phyloP scores from a whole-genome alignment of 2,888 invertebrate species.

The Lasioglossum figueresi region DNA sequence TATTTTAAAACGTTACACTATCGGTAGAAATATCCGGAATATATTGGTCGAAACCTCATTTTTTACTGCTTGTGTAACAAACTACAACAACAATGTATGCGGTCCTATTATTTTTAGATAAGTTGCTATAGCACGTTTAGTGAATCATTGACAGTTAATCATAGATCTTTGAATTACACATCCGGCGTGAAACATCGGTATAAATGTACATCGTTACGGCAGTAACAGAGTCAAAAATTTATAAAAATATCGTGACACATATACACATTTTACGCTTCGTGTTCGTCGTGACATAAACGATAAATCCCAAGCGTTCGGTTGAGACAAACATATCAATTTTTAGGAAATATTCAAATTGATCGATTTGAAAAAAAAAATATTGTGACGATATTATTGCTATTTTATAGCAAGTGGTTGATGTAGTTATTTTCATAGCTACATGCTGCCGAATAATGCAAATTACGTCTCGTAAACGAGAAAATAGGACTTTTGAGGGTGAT shows the following conservation, averaged over 20 bases:
- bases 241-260: not conserved
- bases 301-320: not conserved
- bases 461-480: too few species aligned
- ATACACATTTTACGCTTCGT: not conserved
- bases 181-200: not conserved
- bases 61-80: constrained; percentile 10
- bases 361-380: not conserved
- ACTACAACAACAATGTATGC: constrained; percentile 5
- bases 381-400: not conserved
- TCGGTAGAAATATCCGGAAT: not conserved
- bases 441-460: too few species aligned
- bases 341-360: not conserved
- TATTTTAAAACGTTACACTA: not conserved
- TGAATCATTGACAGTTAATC: constrained; percentile 13
- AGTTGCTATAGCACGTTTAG: not conserved
- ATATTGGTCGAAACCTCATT: not conserved
- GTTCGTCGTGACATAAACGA: not conserved
- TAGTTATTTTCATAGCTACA: too few species aligned
- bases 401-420: too few species aligned
- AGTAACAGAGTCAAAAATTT: not conserved
- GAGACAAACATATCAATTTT: not conserved
- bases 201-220: not conserved
- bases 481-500: too few species aligned
- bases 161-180: too few species aligned
- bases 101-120: constrained; percentile 23